Evolutionary conservation across 64 coral and sea anemone genomes (phyloP).

Genomic region (Montipora foliosa): DNA sequence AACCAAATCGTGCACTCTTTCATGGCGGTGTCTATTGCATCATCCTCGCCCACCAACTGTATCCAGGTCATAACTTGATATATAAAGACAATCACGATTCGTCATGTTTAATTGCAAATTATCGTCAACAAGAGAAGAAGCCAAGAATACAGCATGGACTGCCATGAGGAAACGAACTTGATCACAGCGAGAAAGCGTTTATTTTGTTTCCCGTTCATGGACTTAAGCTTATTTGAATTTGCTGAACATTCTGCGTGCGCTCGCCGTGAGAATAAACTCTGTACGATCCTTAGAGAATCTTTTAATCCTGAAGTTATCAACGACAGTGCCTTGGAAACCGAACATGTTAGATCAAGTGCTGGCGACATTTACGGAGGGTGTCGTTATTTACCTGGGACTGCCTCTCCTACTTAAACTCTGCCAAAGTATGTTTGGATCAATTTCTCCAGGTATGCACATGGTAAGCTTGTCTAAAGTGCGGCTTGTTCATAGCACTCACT

Average conservation of each 20-base stretch:
- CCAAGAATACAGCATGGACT: constrained; percentile 11
- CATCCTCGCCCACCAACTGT: constrained; percentile 1
- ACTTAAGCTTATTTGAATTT: not conserved
- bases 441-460: not conserved
- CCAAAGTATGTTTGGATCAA: not conserved
- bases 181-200: not conserved
- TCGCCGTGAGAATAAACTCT: not conserved
- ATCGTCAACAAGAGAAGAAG: constrained; percentile 15
- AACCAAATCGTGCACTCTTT: not conserved
- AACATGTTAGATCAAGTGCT: constrained; percentile 25
- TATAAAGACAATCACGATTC: constrained; percentile 34
- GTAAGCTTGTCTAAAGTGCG: not conserved
- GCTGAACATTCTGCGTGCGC: not conserved
- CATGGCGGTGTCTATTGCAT: constrained; percentile 38
- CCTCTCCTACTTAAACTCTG: constrained; percentile 21
- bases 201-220: not conserved
- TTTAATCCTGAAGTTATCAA: not conserved
- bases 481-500: not conserved
- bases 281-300: not conserved
- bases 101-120: constrained; percentile 29
- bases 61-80: not conserved
- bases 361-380: constrained; percentile 9
- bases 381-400: constrained; percentile 17
- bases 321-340: not conserved
- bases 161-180: not conserved